These are phyloP conservation scores for Babylonia areolata DNA, from an alignment of 1,140 invertebrate genomes.

Conservation along the genomic window DNA sequence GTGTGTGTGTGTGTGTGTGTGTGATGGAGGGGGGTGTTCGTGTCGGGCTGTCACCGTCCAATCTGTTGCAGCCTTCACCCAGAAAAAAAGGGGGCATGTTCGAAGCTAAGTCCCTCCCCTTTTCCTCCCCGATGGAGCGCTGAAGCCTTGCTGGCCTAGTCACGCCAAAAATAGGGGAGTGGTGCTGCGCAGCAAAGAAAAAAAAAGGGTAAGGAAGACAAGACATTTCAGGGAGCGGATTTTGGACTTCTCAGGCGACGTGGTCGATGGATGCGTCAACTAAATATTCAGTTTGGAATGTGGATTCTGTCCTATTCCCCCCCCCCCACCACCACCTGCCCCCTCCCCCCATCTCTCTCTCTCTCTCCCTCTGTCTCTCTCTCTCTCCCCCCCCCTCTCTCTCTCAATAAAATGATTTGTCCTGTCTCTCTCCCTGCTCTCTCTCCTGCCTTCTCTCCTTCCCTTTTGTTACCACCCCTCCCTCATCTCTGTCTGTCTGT, in stretches of 20 bases:
- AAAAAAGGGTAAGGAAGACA: slow-evolving; percentile 19
- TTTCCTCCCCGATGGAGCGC: not conserved
- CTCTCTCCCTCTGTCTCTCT: slow-evolving; percentile 13
- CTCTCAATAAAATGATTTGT: too few relatives aligned
- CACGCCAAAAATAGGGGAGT: not conserved
- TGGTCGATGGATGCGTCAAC: too few relatives aligned
- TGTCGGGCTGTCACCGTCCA: not conserved
- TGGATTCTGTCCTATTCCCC: not conserved
- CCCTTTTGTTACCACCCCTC: too few relatives aligned
- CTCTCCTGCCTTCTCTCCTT: slow-evolving; percentile 5
- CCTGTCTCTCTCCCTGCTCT: slow-evolving; percentile 11
- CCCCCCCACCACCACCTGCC: not conserved
- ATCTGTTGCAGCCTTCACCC: not conserved
- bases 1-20: too few relatives aligned
- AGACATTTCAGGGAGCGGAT: not conserved
- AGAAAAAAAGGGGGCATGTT: not conserved
- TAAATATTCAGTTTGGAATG: not conserved
- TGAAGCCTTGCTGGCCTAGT: not conserved
- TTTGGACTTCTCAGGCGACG: not conserved
- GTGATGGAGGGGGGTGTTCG: not conserved
- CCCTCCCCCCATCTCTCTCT: not conserved
- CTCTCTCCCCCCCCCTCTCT: slow-evolving; percentile 15
- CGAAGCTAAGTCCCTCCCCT: not conserved
- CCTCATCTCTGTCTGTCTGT: slow-evolving; percentile 22
- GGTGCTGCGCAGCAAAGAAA: not conserved